Base-by-base conservation (phyloP, 2,113 vertebrate genomes). In the Sylvia atricapilla region DNA sequence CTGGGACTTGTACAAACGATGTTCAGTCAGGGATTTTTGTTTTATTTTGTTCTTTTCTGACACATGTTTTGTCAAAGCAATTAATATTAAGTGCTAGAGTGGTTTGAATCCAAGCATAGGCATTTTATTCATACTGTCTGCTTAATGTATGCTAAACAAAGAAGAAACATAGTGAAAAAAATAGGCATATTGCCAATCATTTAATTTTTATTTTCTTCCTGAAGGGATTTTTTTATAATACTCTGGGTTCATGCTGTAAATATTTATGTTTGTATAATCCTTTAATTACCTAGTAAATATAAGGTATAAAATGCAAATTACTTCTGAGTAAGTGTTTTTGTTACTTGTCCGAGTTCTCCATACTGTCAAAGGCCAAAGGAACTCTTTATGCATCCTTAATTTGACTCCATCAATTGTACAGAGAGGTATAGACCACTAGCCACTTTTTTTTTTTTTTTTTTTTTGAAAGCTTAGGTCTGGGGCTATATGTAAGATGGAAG, bases 21-120 rank as follows among this genome's bases (percentile, higher is more conserved):
- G 83, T 94, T 97, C 93, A 85, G 84, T 96, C 19, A 78, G n/a
- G 30, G 46, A 16, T 70, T 94, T 93, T 96, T 95, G 13, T 46
- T 95, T 94, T 95, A 20, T 73, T 95, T 84, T 93, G 43, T 93
- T 82, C 58, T 96, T 96, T 96, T 80, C 80, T 95, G 87, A 97
- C 88, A 96, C 52, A 21, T 30, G 73, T 96, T 98, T 97, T 97
- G 92, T 97, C 96, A 98, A 96, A 97, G 59, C 80, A 95, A 96
- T 97, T 98, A 97, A 97, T 98, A 98, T 97, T 97, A 97, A 98
- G 56, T 95, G 50, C 66, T 91, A 58, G 16, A 25, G 85, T 89
- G 60, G 35, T 96, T 96, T 97, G 66, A 69, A 91, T 92, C 70
- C 63, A 92, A 96, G 31, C 13, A 73, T 44, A 93, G 86, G 82